phyloP scores from a whole-genome alignment of 2,113 vertebrate species.

The Hymenochirus boettgeri region DNA sequence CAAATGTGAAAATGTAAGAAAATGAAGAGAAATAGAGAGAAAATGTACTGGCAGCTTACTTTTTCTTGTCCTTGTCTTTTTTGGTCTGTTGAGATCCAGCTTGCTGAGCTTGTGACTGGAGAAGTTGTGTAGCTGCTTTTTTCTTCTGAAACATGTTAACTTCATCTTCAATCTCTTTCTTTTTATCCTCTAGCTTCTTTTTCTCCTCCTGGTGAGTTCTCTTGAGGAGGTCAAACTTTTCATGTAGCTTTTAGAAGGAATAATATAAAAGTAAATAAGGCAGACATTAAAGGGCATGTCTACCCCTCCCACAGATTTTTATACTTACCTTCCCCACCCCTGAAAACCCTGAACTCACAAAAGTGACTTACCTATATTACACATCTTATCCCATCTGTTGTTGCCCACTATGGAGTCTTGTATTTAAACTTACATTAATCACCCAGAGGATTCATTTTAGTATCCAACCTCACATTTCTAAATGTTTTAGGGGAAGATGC shows the following conservation, averaged over 20 bases:
- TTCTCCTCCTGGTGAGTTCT: slow-evolving; percentile 77
- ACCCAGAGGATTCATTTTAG: too few species aligned
- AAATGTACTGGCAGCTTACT: slow-evolving; percentile 60
- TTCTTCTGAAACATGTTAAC: slow-evolving; percentile 74
- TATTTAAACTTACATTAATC: too few species aligned
- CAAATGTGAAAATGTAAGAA: slow-evolving; percentile 57
- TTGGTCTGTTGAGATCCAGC: slow-evolving; percentile 75
- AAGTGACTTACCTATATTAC: too few species aligned
- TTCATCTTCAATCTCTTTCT: slow-evolving; percentile 76
- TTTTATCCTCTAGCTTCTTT: slow-evolving; percentile 77
- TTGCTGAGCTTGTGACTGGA: slow-evolving; percentile 75
- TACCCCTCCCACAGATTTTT: too few species aligned
- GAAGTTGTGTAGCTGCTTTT: slow-evolving; percentile 70
- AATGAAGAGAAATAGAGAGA: slow-evolving; percentile 32
- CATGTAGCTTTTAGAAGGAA: slow-evolving; percentile 60
- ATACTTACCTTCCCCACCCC: too few species aligned
- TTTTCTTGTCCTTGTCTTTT: slow-evolving; percentile 85
- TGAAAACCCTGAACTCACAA: too few species aligned
- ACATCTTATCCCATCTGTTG: too few species aligned
- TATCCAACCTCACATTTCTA: too few species aligned
- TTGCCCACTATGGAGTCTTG: too few species aligned
- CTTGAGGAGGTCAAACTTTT: slow-evolving; percentile 76
- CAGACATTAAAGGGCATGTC: not conserved
- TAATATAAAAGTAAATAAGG: not conserved
- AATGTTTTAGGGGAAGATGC: too few species aligned